Conservation (phyloP, 2,797 vertebrate genomes). For the Tapirus indicus region DNA sequence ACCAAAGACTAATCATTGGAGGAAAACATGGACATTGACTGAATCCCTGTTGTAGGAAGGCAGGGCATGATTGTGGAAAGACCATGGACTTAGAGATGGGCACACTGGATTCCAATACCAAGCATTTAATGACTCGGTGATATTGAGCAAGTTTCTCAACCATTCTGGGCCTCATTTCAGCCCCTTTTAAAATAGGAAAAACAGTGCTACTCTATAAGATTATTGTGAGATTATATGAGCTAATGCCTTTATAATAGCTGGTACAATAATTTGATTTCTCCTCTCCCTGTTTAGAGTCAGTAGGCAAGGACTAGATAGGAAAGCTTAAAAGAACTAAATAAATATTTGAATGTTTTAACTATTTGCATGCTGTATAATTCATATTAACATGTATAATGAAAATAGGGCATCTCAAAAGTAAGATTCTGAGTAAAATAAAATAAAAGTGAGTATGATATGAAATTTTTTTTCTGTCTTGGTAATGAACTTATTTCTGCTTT, state of each 20-base stretch:
- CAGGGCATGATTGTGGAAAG: not conserved
- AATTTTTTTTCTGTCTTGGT: not conserved
- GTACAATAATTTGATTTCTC: not conserved
- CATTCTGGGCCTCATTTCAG: not conserved
- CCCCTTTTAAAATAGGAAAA: not conserved
- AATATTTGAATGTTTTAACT: constrained; percentile 9
- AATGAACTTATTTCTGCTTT: constrained; percentile 61
- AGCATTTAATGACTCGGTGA: not conserved
- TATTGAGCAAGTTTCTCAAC: not conserved
- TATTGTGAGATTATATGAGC: not conserved
- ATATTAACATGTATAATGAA: not conserved
- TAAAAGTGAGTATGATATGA: not conserved
- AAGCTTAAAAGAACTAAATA: not conserved
- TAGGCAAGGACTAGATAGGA: not conserved
- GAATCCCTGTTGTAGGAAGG: not conserved
- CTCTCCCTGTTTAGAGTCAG: not conserved
- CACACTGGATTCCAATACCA: not conserved
- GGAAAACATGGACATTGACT: not conserved
- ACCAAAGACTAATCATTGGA: not conserved
- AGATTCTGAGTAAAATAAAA: constrained; percentile 13
- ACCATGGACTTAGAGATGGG: not conserved
- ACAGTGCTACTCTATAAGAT: not conserved
- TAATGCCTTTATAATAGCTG: not conserved
- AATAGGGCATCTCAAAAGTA: not conserved
- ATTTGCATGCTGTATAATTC: not conserved